phyloP scores from a whole-genome alignment of 2,797 vertebrate genomes.

The Tachyglossus aculeatus region DNA sequence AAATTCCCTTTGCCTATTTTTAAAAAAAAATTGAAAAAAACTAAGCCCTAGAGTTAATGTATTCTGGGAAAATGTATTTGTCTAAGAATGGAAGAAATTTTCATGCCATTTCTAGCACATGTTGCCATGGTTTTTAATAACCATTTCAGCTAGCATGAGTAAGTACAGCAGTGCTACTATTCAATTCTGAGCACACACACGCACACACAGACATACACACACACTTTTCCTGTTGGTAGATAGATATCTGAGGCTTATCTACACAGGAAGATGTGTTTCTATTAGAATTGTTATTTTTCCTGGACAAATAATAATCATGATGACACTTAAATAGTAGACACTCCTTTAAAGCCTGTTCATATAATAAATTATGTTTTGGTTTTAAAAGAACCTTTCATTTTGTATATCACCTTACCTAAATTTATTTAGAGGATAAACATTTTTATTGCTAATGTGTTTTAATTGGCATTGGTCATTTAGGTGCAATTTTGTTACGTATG shows the following conservation, averaged over 20 bases:
- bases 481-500: too few species aligned
- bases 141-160: conserved; percentile 5
- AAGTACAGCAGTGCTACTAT: neutral
- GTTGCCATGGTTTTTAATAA: conserved; percentile 34
- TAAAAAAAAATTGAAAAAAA: neutral
- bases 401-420: too few species aligned
- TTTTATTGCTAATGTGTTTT: too few species aligned
- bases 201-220: neutral
- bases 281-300: conserved; percentile 1
- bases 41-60: conserved; percentile 3
- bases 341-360: too few species aligned
- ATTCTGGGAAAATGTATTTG: conserved; percentile 34
- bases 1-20: neutral
- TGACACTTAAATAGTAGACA: too few species aligned
- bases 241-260: neutral
- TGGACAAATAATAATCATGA: neutral
- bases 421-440: too few species aligned
- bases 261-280: conserved; percentile 2
- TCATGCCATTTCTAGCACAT: neutral
- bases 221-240: neutral
- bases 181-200: neutral
- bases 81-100: conserved; percentile 8
- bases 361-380: too few species aligned
- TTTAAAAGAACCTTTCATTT: too few species aligned
- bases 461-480: too few species aligned